Percentiles rank a stretch among this genome's conserved stretches.
Conservation (phyloP, 2,797 vertebrate genomes). For the Lates japonicus region DNA sequence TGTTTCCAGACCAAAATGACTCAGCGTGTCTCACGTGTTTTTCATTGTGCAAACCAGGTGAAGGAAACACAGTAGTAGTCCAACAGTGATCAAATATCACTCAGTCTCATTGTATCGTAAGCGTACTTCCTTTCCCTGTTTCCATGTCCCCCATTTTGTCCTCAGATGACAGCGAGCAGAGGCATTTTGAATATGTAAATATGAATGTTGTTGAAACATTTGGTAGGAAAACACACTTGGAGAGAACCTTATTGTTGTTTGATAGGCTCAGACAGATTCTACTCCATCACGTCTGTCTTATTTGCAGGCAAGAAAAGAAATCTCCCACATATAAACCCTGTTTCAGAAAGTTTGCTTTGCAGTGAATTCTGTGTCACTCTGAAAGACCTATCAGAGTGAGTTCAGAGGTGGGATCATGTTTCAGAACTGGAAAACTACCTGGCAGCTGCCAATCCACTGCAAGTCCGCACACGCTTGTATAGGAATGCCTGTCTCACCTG, state of each 20-base stretch:
- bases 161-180: background rate
- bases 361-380: background rate
- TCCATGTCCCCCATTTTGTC: background rate
- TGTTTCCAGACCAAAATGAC: background rate
- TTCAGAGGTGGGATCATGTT: background rate
- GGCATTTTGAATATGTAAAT: slow-evolving; percentile 49
- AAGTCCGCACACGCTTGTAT: slow-evolving; percentile 54
- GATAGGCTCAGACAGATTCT: background rate
- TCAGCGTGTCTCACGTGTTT: background rate
- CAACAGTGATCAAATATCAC: background rate
- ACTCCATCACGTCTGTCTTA: background rate
- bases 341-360: background rate
- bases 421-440: background rate
- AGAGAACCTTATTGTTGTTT: background rate
- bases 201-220: slow-evolving; percentile 2
- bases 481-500: slow-evolving; percentile 38
- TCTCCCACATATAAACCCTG: background rate
- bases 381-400: background rate
- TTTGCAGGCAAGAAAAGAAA: too few species aligned
- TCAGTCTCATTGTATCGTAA: background rate
- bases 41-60: background rate
- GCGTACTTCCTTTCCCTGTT: background rate
- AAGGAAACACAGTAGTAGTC: background rate
- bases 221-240: slow-evolving; percentile 10
- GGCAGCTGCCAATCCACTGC: background rate